Evolutionary conservation across 92 coral and sea anemone genomes (phyloP), one percentile per base, ranked within the genome.

Genomic region (Phenganax marumi): DNA sequence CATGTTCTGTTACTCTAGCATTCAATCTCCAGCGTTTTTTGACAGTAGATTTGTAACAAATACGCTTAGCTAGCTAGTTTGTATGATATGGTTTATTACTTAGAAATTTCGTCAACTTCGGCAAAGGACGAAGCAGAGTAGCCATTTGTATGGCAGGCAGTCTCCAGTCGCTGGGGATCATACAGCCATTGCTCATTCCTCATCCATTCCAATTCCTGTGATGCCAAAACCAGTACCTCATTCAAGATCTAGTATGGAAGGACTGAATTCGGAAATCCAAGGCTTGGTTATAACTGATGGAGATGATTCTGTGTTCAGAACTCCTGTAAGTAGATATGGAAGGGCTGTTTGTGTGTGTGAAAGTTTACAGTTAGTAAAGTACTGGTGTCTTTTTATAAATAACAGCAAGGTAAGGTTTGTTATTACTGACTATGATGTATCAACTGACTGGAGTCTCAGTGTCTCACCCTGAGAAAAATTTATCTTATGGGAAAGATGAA

Each of bases 101-200:
- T 79, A 96, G 99, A 94, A 92, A 90, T 65, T 96, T 8, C 85
- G 88, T 33, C 97, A 93, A 63, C 88, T 89, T 52, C 51, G 91
- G 3, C 97, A 90, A 33, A 86, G 97, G 12, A 89, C 92, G n/a
- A 92, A 96, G 78, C 97, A 92, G 79, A 97, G 91, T 7, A 92
- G 92, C 24, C 95, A 90, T 71, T 84, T 73, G 7, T 88, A 92
- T 84, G 98, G 98, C 14, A 91, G 97, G 7, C 93, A 87, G 66
- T 96, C 99, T 43, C 99, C 99, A 22, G 79, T 96, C 47, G 96
- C 91, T 66, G 99, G 92, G 48, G 93, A 92, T 77, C 99, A 96
- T 83, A 88, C 91, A 23, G 99, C 99, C 13, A 86, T 92, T 21
- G 88, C 84, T 17, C 82, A 88, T 49, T 88, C 97, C 11, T 75